Base-by-base conservation (phyloP, 2,113 vertebrate genomes). In the Bos taurus region DNA sequence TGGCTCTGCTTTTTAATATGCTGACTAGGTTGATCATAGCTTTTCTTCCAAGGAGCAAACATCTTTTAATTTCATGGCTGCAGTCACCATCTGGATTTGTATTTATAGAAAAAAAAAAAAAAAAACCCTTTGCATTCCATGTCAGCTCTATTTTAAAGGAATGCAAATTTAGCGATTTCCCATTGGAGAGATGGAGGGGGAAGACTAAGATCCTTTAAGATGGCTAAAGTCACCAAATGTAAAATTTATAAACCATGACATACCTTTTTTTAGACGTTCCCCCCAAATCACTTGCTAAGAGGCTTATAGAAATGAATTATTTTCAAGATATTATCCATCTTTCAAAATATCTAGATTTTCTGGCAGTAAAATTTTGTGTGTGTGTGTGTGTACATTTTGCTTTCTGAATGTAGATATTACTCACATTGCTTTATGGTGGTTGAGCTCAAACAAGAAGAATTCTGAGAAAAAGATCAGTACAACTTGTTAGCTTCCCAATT, bases 401-500 rank as follows among this genome's bases (percentile, higher is more conserved):
- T 67, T 97, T 96, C 80, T 71, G 64, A 80, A 95, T 78, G 17
- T 67, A 93, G 94, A 43, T 3, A 62, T 90, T 92, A 95, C 97
- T 98, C 97, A 88, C 91, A 86, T 97, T 98, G 97, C 92, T 94
- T 98, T 98, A 98, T 52, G 97, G 94, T 88, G 67, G 90, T 30
- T 90, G 97, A 98, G 91, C 98, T 98, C 90, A 90, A 96, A 98
- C 91, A 98, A 97, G 98, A 97, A 97, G 97, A 98, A 97, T 98
- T 97, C 92, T 74, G 95, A 96, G 81, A 95, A 96, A 98, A 98
- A 95, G 97, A 98, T 57, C 6, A 96, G 94, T 97, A 93, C 83
- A 60, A 74, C 97, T 98, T 97, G 95, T 97, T 98, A 97, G 97
- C 91, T 88, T 97, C 95, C 97, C 96, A 97, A 97, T 97, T 97